Evolutionary conservation across 2,797 vertebrate genomes (phyloP), one percentile per base, ranked within the genome.

Genomic region (Fratercula arctica): DNA sequence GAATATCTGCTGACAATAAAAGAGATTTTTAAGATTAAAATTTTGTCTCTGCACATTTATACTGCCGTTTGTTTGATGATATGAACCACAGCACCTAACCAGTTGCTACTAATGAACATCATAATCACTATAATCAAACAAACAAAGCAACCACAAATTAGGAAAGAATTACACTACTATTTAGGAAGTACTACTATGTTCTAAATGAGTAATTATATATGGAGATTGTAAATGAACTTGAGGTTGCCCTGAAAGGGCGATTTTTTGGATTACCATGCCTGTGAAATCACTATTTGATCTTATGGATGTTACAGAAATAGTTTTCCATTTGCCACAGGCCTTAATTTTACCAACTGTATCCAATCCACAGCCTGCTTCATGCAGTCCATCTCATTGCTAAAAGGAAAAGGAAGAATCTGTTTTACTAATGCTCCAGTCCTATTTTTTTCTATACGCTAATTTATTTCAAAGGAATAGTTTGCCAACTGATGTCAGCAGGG

Each of bases 71-170:
- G 76, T 96, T 92, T 97, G 87, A 97, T 93, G 60, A 94, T 70
- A 96, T 35, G 59, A 97, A 87, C 29, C 64, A 45, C 67, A 70
- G 56, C 90, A 98, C 94, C 95, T 97, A 97, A 94, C 83, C 37
- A 91, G 95, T 97, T 90, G 83, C 77, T 94, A 90, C 96, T 96
- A 98, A 98, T 95, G 94, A 98, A 94, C 50, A 83, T 75, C 54
- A 57, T 96, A 98, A 98, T 98, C 92, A 97, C 90, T 96, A 86
- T 94, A 97, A 97, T 98, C 95, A 97, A 95, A 97, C 82, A 97
- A 97, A 97, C 90, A 98, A 98, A 98, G 96, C 86, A 97, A 97
- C 87, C 70, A 73, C 77, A 93, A 93, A 97, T 97, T 96, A 97
- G 70, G 43, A 95, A 85, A 83, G 83, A 96, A 96, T 56, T 85